These are phyloP conservation scores for Sepiola atlantica DNA, from an alignment of 2,888 invertebrate species.

Conservation along the genomic window DNA sequence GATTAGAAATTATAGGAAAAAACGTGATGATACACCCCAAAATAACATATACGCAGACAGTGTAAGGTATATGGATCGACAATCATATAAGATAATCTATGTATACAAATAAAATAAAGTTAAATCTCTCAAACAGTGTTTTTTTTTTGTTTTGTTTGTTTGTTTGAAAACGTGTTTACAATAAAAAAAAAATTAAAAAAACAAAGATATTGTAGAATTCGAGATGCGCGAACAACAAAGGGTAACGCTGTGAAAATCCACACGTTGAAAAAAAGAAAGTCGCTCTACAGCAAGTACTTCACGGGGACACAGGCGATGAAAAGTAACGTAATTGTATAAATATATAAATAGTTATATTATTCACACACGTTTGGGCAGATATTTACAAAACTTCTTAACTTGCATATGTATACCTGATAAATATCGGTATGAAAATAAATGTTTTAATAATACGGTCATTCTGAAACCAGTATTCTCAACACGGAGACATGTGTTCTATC, in stretches of 20 bases:
- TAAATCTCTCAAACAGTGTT: background rate
- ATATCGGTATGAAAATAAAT: background rate
- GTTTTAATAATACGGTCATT: background rate
- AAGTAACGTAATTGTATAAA: background rate
- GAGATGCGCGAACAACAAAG: background rate
- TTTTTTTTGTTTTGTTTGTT: too few species aligned
- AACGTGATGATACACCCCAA: background rate
- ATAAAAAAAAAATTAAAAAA: background rate
- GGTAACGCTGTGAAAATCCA: background rate
- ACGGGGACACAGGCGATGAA: background rate
- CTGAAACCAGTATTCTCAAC: background rate
- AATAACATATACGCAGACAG: background rate
- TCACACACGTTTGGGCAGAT: background rate
- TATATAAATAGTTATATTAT: background rate
- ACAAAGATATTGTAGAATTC: background rate
- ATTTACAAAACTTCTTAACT: background rate
- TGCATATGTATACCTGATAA: background rate
- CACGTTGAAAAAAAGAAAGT: background rate
- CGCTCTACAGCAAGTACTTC: background rate
- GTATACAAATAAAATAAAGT: background rate
- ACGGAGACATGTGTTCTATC: background rate
- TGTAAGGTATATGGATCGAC: background rate
- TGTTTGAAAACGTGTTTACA: too few species aligned
- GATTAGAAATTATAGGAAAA: background rate
- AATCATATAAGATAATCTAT: background rate